Evolutionary conservation across 2,113 vertebrate genomes (phyloP).

Genomic region (Percopsis transmontana): DNA sequence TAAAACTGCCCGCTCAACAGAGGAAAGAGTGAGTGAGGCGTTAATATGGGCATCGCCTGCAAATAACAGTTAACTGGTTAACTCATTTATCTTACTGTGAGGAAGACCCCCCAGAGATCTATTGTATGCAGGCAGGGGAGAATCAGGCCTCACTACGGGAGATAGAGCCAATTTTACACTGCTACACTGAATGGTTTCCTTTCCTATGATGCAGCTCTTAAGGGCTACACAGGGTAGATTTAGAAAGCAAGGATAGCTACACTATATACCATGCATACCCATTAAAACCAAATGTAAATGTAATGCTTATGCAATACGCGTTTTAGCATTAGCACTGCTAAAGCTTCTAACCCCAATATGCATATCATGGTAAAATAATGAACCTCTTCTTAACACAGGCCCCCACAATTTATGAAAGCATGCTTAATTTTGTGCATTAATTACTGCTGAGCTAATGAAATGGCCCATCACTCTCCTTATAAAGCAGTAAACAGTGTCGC

Average conservation of each 20-base stretch:
- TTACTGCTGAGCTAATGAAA: constrained; percentile 71
- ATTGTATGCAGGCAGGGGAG: constrained; percentile 27
- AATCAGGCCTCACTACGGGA: constrained; percentile 17
- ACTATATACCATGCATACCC: neutral
- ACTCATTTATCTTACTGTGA: constrained; percentile 42
- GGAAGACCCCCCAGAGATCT: constrained; percentile 37
- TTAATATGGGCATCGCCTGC: constrained; percentile 27
- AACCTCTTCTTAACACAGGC: constrained; percentile 41
- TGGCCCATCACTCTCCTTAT: constrained; percentile 69
- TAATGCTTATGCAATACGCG: neutral
- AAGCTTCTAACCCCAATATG: constrained; percentile 8
- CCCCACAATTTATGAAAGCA: constrained; percentile 61
- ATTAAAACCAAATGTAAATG: constrained; percentile 6
- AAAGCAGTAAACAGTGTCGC: constrained; percentile 67
- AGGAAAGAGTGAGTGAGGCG: constrained; percentile 20
- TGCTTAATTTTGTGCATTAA: constrained; percentile 64
- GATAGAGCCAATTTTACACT: constrained; percentile 41
- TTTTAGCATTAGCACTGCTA: constrained; percentile 23
- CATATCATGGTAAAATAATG: constrained; percentile 43
- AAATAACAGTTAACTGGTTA: constrained; percentile 33
- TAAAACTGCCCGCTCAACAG: constrained; percentile 36
- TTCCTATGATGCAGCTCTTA: constrained; percentile 33
- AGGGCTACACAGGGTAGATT: constrained; percentile 17
- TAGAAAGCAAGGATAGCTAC: neutral
- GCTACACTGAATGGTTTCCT: constrained; percentile 33